These are phyloP conservation scores for Rhizoglyphus robini DNA, from an alignment of 1,140 invertebrate species.

Conservation along the genomic window DNA sequence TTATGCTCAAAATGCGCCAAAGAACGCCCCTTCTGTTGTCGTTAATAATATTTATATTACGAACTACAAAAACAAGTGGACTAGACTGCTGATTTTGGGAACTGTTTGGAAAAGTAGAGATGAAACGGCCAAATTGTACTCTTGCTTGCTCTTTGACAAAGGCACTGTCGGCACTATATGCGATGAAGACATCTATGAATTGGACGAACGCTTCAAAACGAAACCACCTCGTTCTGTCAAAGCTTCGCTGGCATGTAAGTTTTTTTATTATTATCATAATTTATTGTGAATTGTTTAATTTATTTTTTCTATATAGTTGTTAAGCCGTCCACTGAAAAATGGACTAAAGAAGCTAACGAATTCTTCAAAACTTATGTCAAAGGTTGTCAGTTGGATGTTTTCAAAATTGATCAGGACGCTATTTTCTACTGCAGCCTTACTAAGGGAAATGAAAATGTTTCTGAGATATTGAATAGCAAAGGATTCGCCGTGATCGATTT, in stretches of 20 bases:
- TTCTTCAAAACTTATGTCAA: too few relatives aligned
- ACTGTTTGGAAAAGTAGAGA: not conserved
- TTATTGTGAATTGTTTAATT: not conserved
- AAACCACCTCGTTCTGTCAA: not conserved
- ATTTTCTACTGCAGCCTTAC: too few relatives aligned
- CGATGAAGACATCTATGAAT: not conserved
- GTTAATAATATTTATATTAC: not conserved
- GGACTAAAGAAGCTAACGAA: not conserved
- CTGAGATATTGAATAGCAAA: too few relatives aligned
- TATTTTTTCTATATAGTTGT: slow-evolving; percentile 1
- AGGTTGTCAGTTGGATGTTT: too few relatives aligned
- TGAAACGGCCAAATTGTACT: not conserved
- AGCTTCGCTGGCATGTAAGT: not conserved
- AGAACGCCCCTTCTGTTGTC: not conserved
- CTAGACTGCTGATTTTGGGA: not conserved
- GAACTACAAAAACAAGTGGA: not conserved
- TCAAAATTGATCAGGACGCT: too few relatives aligned
- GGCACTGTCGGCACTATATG: not conserved
- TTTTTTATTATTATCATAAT: not conserved
- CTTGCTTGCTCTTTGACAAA: not conserved
- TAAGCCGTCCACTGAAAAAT: not conserved
- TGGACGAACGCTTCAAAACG: not conserved
- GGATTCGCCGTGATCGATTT: too few relatives aligned
- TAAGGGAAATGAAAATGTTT: too few relatives aligned
- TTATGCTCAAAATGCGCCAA: not conserved